Evolutionary conservation across 2,888 invertebrate species (phyloP), one percentile per base, ranked within the genome.

Genomic region (Drymonia ruficornis): DNA sequence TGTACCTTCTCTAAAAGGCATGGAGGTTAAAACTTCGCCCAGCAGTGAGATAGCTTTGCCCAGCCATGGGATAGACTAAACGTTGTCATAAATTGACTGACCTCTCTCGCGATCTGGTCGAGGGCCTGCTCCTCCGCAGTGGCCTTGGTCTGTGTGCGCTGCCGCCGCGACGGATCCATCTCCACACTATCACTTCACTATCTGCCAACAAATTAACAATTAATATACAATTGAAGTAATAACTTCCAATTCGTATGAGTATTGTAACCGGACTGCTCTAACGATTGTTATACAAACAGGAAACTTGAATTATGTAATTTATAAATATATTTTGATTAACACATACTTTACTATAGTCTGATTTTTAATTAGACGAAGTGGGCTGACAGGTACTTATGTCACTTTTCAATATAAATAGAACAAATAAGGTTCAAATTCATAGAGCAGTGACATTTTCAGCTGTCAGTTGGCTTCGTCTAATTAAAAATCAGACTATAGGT

Each of bases 101-200:
- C 99, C 97, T 99, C 99, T 94, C 97, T 97, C 51, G 99, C 98
- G 72, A 99, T 99, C 92, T 98, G 97, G 93, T 99, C 98, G 56
- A 99, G 95, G 49, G 99, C 99, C 86, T 98, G 98, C 93, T 99
- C 99, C 91, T 99, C 99, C n/a, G 98, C 98, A 50, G 97, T 96
- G 77, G 98, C 97, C 90, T 98, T 96, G 67, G 96, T 94, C 69
- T 93, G 91, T 88, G 96, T 95, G 93, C 96, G 94, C 93, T 97
- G 95, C 93, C 97, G 94, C 89, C 97, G 94, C 72, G 92, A 93
- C 60, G 92, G 85, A 76, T 92, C 91, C 91, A 92, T 92, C 73
- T 79, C 84, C 71, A 61, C 71, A 71, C 70, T 70, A 68, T 76
- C 79, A 66, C 78, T 79, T 65, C 70, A 74, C 70, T 65, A 53